Percentiles rank a stretch among this genome's conserved stretches.
Conservation (phyloP, 2,113 vertebrate species). For the Sisor rabdophorus region DNA sequence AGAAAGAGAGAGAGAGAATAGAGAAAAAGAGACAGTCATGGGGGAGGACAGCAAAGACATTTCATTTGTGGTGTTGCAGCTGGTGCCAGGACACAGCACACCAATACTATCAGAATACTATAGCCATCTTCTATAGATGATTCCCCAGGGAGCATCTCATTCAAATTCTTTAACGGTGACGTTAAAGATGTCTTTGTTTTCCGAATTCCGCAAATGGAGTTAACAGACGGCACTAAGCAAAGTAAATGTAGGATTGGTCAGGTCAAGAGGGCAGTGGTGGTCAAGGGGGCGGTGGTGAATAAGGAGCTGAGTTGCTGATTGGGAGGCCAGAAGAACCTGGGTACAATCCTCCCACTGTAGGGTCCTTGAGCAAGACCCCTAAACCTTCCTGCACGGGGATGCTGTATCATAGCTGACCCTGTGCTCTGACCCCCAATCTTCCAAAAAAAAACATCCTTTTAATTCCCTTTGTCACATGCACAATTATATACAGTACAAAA, state of each 20-base stretch:
- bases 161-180: conserved; percentile 27
- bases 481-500: too few species aligned
- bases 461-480: too few species aligned
- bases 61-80: conserved; percentile 35
- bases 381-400: too few species aligned
- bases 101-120: conserved; percentile 37
- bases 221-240: background rate
- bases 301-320: too few species aligned
- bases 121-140: conserved; percentile 16
- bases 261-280: background rate
- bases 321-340: too few species aligned
- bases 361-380: too few species aligned
- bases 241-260: conserved; percentile 14
- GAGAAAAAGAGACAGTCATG: conserved; percentile 43
- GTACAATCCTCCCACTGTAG: too few species aligned
- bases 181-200: conserved; percentile 24
- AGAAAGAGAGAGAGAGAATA: conserved; percentile 53
- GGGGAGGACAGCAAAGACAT: conserved; percentile 54
- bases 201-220: background rate
- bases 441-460: too few species aligned
- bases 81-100: conserved; percentile 29
- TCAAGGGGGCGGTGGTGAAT: too few species aligned
- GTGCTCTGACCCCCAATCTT: too few species aligned
- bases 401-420: too few species aligned
- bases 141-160: background rate